Base-by-base conservation (phyloP, 1,140 invertebrate genomes). In the Drosophila mojavensis region DNA sequence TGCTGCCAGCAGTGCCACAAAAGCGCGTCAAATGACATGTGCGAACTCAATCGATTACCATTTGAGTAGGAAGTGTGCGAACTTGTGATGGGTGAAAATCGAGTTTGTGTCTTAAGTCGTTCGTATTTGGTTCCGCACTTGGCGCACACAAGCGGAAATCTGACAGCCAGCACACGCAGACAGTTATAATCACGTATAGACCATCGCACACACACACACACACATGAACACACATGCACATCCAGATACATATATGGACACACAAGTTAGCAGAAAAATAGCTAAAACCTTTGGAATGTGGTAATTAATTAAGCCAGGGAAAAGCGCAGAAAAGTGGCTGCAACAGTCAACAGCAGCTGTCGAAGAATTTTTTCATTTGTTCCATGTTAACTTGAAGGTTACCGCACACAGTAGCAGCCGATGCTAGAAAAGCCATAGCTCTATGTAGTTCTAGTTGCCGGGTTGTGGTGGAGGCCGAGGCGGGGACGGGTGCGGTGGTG, bases 21-120 rank as follows among this genome's bases (percentile, higher is more conserved):
- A 86, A 86, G 83, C 76, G 63, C 65, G 75, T 78, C 84, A 86
- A 89, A 88, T 88, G 84, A 89, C 83, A 86, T 86, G 83, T 86
- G 86, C 84, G 83, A 89, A 86, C 83, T 86, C 83, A 86, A 86
- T 86, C 83, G 83, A 86, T 86, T 88, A 86, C 43, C 77, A 73
- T 68, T 73, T 55, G 75, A 79, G 63, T 60, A 71, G 77, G 73
- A 85, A 88, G 83, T 86, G 86, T 81, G 83, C 81, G 59, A 68
- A 61, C 63, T 67, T 64, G 64, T 64, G 73, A 72, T 53, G 51
- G 61, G 59, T 69, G 43, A 73, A 70, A 75, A 63, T 70, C 72
- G 33, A 59, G 83, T 73, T 88, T 88, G 82, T 88, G 84, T 66
- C 83, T 89, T 88, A 56, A 86, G 84, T 89, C 84, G 83, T 86